phyloP scores from a whole-genome alignment of 2,797 vertebrate genomes.

The Semotilus atromaculatus region DNA sequence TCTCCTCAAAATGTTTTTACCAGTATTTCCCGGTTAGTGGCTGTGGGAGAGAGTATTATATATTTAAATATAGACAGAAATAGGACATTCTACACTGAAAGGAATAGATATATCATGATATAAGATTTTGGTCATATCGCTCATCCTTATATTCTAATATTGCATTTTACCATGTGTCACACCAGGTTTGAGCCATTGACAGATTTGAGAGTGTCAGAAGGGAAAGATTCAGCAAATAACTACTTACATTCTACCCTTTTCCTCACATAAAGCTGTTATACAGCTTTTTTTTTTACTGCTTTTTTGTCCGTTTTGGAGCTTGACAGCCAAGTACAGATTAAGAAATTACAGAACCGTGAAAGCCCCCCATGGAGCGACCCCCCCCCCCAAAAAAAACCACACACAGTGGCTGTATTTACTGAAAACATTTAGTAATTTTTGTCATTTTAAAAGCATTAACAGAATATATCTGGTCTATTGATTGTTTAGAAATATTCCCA shows the following conservation, averaged over 20 bases:
- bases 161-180: background rate
- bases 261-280: background rate
- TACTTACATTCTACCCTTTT: background rate
- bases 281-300: background rate
- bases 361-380: background rate
- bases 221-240: background rate
- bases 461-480: background rate
- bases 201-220: background rate
- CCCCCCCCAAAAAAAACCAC: background rate
- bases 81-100: background rate
- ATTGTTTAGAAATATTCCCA: background rate
- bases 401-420: background rate
- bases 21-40: background rate
- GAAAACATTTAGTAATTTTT: background rate
- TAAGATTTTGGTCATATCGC: too few species aligned
- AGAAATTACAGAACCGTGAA: background rate
- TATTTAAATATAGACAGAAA: slow-evolving; percentile 3
- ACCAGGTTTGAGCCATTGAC: background rate
- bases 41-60: background rate
- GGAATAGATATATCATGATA: background rate
- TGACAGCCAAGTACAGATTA: background rate
- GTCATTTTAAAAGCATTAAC: background rate
- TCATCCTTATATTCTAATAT: background rate
- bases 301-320: background rate
- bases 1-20: background rate